Conservation (phyloP, 2,797 vertebrate genomes). For the Falco columbarius region DNA sequence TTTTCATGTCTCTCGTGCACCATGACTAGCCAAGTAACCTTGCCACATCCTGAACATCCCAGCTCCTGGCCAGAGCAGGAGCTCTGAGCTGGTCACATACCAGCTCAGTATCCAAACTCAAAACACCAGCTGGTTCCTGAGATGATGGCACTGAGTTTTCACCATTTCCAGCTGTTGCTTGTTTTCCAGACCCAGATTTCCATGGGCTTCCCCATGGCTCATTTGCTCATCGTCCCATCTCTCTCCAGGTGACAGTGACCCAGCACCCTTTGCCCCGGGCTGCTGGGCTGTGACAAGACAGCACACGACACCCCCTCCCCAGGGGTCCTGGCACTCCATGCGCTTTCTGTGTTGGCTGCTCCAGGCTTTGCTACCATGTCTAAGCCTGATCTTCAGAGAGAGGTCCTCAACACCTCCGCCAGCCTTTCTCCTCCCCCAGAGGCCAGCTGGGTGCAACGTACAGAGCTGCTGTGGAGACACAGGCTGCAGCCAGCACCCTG, state of each 20-base stretch:
- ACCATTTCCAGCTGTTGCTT: background rate
- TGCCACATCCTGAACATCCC: background rate
- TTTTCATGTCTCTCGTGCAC: background rate
- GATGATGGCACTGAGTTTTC: background rate
- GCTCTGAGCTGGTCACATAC: background rate
- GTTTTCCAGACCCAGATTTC: background rate
- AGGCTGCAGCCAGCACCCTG: background rate
- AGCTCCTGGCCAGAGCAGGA: background rate
- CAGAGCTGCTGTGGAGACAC: background rate
- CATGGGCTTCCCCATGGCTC: background rate
- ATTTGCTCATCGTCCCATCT: too few relatives aligned
- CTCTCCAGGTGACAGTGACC: background rate
- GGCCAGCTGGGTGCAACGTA: background rate
- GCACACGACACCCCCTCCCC: background rate
- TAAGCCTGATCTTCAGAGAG: rapidly evolving
- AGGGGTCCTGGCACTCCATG: background rate
- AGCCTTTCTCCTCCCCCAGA: background rate
- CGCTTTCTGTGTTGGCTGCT: background rate
- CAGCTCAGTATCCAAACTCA: background rate
- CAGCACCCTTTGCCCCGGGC: background rate
- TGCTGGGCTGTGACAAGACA: too few relatives aligned
- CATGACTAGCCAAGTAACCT: background rate
- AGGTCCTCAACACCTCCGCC: background rate
- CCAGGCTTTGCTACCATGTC: rapidly evolving
- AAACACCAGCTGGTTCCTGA: background rate